Evolutionary conservation across 2,888 invertebrate genomes (phyloP), one percentile per base, ranked within the genome.

Genomic region (Brachypalpus laphriformis): DNA sequence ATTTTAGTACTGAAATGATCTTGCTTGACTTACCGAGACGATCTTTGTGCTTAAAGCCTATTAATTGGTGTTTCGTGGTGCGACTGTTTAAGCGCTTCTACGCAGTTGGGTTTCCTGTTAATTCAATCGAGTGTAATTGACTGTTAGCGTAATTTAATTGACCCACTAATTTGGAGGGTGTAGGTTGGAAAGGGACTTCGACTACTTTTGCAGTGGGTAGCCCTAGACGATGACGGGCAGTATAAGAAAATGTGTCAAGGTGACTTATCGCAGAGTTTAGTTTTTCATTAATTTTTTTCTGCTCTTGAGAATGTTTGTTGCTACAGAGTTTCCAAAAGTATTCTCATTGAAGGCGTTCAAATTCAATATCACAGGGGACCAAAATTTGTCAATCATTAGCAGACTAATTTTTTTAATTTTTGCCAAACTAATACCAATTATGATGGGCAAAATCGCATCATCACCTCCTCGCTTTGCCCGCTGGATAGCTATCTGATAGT

Each of bases 111-210:
- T 63, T 57, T 71, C 37, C 61, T 45, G 70, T 72, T 65, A 47
- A 65, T 65, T 40, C 34, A 57, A 65, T 65, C 63, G 65, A 57
- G 20, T 63, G 34, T 34, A 78, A 71, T 78, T 72, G 65, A 34
- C 49, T 71, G 51, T 68, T 51, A 77, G 63, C 56, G 65, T 37
- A 56, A 57, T 49, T 49, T 59, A 72, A 78, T 78, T 78, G 72
- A 59, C 57, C 57, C 34, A 71, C 20, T 71, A 11, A 49, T 45
- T 56, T 45, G 14, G 16, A 49, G 14, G 31, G 47, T 18, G n/a
- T 57, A 42, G 54, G 31, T 14, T 47, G 22, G 14, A 22, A 45
- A n/a, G 14, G 57, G 16, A 57, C 6, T 45, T 28, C 0, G 11
- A 34, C 2, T 8, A 22, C n/a, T 59, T 57, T 59, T 9, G 22